A percentile compares a stretch with the other conserved stretches of the same genome.
Conservation (phyloP, 2,113 vertebrate species). For the Ceyx cyanopectus region DNA sequence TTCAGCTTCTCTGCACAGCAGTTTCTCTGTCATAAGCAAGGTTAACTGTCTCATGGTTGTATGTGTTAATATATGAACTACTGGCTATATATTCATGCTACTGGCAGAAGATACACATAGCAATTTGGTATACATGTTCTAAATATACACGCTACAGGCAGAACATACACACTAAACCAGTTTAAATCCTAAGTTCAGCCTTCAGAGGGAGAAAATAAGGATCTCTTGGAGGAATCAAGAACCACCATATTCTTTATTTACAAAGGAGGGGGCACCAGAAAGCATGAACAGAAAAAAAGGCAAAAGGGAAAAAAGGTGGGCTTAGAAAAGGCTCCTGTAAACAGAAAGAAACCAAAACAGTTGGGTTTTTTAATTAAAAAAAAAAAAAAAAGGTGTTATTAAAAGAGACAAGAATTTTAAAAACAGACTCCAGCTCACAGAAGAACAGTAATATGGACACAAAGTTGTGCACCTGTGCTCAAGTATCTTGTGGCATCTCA, state of each 20-base stretch:
- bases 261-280: not conserved
- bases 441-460: not conserved
- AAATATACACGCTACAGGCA: not conserved
- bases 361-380: not conserved
- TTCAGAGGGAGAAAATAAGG: not conserved
- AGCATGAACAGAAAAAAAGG: not conserved
- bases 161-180: not conserved
- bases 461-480: not conserved
- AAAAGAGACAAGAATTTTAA: not conserved
- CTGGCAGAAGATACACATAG: not conserved
- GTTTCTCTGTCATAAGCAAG: not conserved
- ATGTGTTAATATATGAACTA: not conserved
- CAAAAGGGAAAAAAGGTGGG: not conserved
- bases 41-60: not conserved
- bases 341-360: not conserved
- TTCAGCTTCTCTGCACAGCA: not conserved
- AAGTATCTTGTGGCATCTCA: not conserved
- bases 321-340: not conserved
- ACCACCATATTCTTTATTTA: not conserved
- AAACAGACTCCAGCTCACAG: not conserved
- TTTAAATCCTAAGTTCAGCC: not conserved
- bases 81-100: not conserved
- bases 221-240: not conserved
- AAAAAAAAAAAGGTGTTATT: not conserved
- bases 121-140: not conserved